A percentile compares a stretch with the other conserved stretches of the same genome.
These are phyloP conservation scores for Argyresthia goedartella DNA, from an alignment of 2,888 invertebrate genomes.

Conservation along the genomic window DNA sequence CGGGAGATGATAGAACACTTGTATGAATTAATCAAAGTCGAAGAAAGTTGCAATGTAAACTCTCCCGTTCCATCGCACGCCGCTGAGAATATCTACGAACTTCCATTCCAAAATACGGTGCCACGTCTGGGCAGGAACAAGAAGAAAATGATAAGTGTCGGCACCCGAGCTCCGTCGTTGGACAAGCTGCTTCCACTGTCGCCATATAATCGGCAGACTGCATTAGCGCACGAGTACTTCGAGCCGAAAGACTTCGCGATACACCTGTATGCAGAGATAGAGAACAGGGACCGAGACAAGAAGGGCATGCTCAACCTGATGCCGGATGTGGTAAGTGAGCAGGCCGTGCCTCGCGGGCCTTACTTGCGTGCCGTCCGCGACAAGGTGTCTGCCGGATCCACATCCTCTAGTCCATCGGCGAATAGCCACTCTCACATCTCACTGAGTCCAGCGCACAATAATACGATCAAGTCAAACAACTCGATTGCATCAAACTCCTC, in stretches of 20 bases:
- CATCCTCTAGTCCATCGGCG: conserved; percentile 19
- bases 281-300: conserved; percentile 53
- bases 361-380: conserved; percentile 74
- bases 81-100: conserved; percentile 74
- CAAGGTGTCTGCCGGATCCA: conserved; percentile 30
- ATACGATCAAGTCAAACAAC: conserved; percentile 36
- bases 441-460: conserved; percentile 23
- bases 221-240: conserved; percentile 58
- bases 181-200: conserved; percentile 67
- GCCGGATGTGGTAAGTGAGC: conserved; percentile 57
- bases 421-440: neutral
- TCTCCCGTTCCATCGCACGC: conserved; percentile 18
- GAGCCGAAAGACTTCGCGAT: conserved; percentile 67
- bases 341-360: conserved; percentile 61
- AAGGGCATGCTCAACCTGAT: conserved; percentile 35
- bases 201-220: conserved; percentile 53
- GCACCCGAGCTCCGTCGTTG: conserved; percentile 70
- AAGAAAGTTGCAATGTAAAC: conserved; percentile 74
- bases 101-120: conserved; percentile 63
- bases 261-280: conserved; percentile 75
- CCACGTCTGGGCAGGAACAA: conserved; percentile 47
- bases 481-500: conserved; percentile 49
- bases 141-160: conserved; percentile 64
- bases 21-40: conserved; percentile 80
- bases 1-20: conserved; percentile 82